These are phyloP conservation scores for Hecatera dysodea DNA, from an alignment of 2,888 invertebrate species.

Conservation along the genomic window DNA sequence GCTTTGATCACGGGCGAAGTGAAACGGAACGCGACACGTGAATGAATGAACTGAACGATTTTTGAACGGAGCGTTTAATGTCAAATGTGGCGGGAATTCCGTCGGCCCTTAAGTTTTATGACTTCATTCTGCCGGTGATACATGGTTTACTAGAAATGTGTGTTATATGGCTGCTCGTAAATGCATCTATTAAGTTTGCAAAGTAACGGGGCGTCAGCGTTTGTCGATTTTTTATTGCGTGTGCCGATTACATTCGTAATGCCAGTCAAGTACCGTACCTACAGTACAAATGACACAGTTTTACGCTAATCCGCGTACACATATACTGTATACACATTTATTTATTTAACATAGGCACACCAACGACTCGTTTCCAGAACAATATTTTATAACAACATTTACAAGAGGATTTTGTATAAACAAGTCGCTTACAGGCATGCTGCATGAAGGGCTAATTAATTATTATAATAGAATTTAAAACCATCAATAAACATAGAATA, in stretches of 20 bases:
- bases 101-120: slow-evolving; percentile 68
- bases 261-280: background rate
- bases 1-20: slow-evolving; percentile 86
- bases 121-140: slow-evolving; percentile 62
- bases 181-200: slow-evolving; percentile 25
- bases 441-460: too few species aligned
- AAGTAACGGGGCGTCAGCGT: background rate
- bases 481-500: too few species aligned
- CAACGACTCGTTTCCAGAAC: too few species aligned
- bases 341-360: too few species aligned
- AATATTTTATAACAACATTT: too few species aligned
- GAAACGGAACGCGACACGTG: slow-evolving; percentile 83
- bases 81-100: slow-evolving; percentile 84
- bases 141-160: slow-evolving; percentile 39
- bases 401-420: too few species aligned
- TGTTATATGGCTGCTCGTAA: slow-evolving; percentile 32
- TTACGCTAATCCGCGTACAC: too few species aligned
- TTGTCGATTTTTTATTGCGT: background rate
- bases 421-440: too few species aligned
- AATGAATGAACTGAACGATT: slow-evolving; percentile 79
- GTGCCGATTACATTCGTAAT: background rate
- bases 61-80: slow-evolving; percentile 85
- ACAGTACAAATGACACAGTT: too few species aligned
- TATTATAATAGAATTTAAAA: too few species aligned
- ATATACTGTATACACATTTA: too few species aligned